Evolutionary conservation across 1,140 invertebrate species (phyloP).

Genomic region (Belonocnema kinseyi): DNA sequence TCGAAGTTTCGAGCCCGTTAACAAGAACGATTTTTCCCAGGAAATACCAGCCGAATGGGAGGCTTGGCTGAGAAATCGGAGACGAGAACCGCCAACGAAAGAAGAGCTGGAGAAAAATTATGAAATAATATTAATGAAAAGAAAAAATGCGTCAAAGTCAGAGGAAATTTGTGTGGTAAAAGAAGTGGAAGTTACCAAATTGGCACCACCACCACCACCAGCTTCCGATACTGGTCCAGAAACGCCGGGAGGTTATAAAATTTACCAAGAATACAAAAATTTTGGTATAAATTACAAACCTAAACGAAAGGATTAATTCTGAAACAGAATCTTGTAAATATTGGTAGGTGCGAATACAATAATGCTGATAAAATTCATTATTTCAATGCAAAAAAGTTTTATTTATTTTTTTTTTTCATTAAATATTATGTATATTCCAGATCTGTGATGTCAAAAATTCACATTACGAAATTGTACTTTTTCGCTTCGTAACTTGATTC

Average conservation of each 20-base stretch:
- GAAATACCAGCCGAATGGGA: conserved; percentile 90
- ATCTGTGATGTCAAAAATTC: too few relatives aligned
- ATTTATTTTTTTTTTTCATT: too few relatives aligned
- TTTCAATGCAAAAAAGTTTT: too few relatives aligned
- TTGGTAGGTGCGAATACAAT: background rate
- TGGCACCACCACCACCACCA: background rate
- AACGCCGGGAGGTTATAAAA: conserved; percentile 54
- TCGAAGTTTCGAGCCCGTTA: conserved; percentile 83
- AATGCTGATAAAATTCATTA: conserved; percentile 5
- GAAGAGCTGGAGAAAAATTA: conserved; percentile 85
- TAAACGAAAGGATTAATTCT: conserved; percentile 40
- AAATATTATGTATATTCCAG: too few relatives aligned
- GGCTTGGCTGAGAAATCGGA: conserved; percentile 85
- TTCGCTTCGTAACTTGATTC: too few relatives aligned
- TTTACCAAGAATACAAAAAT: conserved; percentile 64
- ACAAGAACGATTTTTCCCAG: conserved; percentile 80
- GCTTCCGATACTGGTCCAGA: background rate
- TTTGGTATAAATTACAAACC: conserved; percentile 47
- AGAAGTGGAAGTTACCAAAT: conserved; percentile 9
- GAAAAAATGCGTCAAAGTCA: conserved; percentile 84
- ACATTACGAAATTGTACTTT: too few relatives aligned
- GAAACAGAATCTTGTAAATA: background rate
- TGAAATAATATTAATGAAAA: conserved; percentile 82
- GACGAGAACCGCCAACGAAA: conserved; percentile 81
- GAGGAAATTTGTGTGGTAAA: background rate